Percentiles rank a stretch among this genome's conserved stretches.
phyloP scores from a whole-genome alignment of 2,797 vertebrate species.

The Acipenser oxyrinchus region DNA sequence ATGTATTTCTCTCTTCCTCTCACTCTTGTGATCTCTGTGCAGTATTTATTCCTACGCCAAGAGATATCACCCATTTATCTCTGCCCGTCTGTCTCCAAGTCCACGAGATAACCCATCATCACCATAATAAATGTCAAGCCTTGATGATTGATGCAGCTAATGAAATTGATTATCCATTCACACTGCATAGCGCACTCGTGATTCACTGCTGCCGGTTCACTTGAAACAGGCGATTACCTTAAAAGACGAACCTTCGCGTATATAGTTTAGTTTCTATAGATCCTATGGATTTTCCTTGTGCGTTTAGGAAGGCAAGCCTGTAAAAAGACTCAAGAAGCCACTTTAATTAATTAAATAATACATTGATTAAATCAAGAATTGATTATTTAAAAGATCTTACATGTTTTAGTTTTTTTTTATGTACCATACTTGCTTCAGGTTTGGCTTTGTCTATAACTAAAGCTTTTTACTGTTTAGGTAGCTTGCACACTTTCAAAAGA shows the following conservation, averaged over 20 bases:
- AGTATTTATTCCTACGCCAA: conserved; percentile 62
- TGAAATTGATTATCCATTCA: conserved; percentile 88
- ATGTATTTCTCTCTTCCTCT: not conserved
- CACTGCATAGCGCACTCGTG: conserved; percentile 45
- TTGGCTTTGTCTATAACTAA: too few relatives aligned
- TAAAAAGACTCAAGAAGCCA: too few relatives aligned
- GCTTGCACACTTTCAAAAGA: too few relatives aligned
- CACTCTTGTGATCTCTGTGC: conserved; percentile 17
- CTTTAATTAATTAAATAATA: too few relatives aligned
- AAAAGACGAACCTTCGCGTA: conserved; percentile 41
- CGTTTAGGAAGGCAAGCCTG: too few relatives aligned
- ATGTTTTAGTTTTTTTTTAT: too few relatives aligned
- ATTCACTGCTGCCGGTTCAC: conserved; percentile 59
- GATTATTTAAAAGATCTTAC: too few relatives aligned
- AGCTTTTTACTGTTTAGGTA: too few relatives aligned
- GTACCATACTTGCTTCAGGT: too few relatives aligned
- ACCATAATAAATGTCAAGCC: conserved; percentile 85
- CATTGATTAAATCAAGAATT: too few relatives aligned
- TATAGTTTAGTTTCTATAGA: conserved; percentile 14
- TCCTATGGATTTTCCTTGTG: conserved; percentile 4
- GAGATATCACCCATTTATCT: conserved; percentile 83
- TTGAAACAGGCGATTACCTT: conserved; percentile 43
- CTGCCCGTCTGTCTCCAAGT: conserved; percentile 67
- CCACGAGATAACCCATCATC: conserved; percentile 85
- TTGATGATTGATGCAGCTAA: conserved; percentile 85